Evolutionary conservation across 2,888 invertebrate genomes (phyloP).

Genomic region (Tanypteryx hageni): DNA sequence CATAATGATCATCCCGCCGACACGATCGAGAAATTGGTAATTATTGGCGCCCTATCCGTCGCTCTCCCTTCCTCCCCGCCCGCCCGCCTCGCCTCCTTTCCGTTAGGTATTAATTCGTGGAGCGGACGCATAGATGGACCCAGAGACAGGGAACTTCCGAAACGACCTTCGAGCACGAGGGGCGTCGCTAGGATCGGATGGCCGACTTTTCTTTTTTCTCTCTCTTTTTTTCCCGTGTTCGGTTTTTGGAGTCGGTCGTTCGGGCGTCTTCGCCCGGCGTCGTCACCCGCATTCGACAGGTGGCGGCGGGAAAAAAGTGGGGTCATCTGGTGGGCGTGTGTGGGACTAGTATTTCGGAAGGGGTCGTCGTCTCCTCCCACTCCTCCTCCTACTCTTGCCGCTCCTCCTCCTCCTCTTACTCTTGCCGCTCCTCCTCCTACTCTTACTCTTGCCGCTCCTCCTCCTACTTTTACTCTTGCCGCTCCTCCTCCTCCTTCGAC

Average conservation of each 20-base stretch:
- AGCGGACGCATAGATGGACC: conserved; percentile 21
- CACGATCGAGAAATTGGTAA: too few relatives aligned
- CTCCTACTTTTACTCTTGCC: neutral
- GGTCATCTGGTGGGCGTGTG: conserved; percentile 61
- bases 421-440: neutral
- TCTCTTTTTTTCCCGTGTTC: neutral
- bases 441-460: neutral
- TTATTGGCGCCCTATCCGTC: neutral
- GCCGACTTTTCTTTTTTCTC: neutral
- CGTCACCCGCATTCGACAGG: conserved; percentile 63
- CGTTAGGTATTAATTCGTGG: neutral
- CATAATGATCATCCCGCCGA: too few relatives aligned
- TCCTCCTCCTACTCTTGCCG: neutral
- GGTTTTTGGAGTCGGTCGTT: conserved; percentile 48
- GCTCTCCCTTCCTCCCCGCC: neutral
- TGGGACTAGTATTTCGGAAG: conserved; percentile 49
- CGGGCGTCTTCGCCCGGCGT: conserved; percentile 58
- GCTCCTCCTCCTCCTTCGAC: conserved; percentile 40
- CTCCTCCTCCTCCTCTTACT: neutral
- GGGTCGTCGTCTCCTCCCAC: neutral
- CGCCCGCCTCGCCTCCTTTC: too few relatives aligned
- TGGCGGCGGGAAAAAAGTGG: conserved; percentile 61
- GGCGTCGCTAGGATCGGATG: conserved; percentile 41
- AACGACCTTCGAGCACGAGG: conserved; percentile 42
- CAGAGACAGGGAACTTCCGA: conserved; percentile 17